These are phyloP conservation scores for Mercenaria mercenaria DNA, from an alignment of 1,140 invertebrate genomes.

Conservation along the genomic window DNA sequence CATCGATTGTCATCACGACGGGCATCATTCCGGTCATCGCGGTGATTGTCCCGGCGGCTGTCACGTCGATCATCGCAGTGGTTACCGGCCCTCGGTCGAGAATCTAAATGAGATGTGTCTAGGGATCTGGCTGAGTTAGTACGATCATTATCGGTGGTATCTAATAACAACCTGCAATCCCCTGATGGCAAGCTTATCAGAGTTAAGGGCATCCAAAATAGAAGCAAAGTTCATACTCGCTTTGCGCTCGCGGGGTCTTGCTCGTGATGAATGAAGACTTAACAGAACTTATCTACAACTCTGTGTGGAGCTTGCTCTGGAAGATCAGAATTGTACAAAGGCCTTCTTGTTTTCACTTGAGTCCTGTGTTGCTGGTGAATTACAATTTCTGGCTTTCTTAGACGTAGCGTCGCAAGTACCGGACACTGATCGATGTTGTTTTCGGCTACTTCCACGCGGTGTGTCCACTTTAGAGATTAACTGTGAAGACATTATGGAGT, in stretches of 20 bases:
- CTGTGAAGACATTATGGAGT: no score
- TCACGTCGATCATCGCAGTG: not conserved
- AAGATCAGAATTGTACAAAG: no score
- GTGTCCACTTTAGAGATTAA: no score
- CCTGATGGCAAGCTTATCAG: not conserved
- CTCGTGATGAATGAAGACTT: conserved; percentile 6
- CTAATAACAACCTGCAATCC: conserved; percentile 1
- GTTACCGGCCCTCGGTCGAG: not conserved
- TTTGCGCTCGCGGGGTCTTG: not conserved
- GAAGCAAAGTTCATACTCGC: conserved; percentile 29
- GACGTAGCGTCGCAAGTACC: no score
- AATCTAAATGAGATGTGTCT: no score
- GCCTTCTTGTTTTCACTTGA: no score
- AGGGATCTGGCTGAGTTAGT: not conserved
- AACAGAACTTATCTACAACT: not conserved
- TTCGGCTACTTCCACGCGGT: no score
- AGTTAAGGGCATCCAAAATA: conserved; percentile 12
- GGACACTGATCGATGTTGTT: no score
- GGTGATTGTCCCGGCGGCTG: not conserved
- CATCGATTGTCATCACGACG: not conserved
- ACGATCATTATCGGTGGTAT: not conserved
- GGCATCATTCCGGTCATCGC: not conserved
- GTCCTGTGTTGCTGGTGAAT: no score
- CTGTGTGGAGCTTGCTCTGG: no score
- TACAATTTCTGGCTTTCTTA: no score